Base-by-base conservation (phyloP, 1,140 invertebrate genomes). In the Drosophila truncata region DNA sequence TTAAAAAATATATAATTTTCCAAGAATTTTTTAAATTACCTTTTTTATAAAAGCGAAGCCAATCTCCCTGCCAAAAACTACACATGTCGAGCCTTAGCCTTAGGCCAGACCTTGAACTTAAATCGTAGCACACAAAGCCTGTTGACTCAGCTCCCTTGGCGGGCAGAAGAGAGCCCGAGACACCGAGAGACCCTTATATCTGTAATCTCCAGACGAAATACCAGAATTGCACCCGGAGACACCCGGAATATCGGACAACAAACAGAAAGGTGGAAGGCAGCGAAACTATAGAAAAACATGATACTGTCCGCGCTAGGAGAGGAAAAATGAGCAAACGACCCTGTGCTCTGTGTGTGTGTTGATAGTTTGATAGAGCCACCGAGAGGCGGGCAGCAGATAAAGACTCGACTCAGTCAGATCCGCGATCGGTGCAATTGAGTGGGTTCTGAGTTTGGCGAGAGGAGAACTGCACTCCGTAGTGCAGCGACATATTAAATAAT, bases 401-500 rank as follows among this genome's bases (percentile, higher is more conserved):
- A 73, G 69, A 63, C 57, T 74, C 71, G 27, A 73, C 71, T 73
- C 57, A 63, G 70, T 74, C 69, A 74, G 70, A 44, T 14, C 14
- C 7, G 20, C 44, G 66, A 72, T 72, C 69, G 69, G 52, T 62
- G 69, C 57, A 62, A 62, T 63, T 74, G 72, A 73, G 27, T 37
- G 57, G 25, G 29, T 41, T 58, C 42, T 71, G 52, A 55, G 59
- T 37, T 7, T 11, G 47, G 35, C 27, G 66, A 72, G 46, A 16
- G 37, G 20, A 27, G 25, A 35, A 20, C 2, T 1, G 3, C 50
- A 39, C 13, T 31, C 27, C 14, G 10, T 47, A 29, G 31, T 64
- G 37, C 46, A 58, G 31, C 46, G 46, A 37, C 64, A 27, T 82
- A 80, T 88, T 88, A 88, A 87, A 87, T 87, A 87, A 88, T 84